Percentiles rank a stretch among this genome's conserved stretches.
phyloP scores from a whole-genome alignment of 2,888 invertebrate species.

The Tetragonula carbonaria region DNA sequence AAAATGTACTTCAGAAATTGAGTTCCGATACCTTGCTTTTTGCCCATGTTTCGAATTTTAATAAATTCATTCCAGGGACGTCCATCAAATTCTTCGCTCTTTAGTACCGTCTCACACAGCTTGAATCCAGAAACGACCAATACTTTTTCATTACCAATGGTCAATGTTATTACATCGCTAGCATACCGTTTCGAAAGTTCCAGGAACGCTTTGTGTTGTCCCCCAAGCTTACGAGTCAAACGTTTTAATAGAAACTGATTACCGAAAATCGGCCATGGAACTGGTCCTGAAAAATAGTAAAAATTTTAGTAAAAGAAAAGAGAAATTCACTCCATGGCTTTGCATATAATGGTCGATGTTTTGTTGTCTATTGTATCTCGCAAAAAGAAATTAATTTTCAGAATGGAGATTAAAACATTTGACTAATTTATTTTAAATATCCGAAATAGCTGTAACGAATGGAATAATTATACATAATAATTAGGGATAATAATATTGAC shows the following conservation, averaged over 20 bases:
- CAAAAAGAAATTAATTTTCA: not conserved
- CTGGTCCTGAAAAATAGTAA: slow-evolving; percentile 75
- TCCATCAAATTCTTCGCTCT: slow-evolving; percentile 87
- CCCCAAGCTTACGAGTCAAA: slow-evolving; percentile 70
- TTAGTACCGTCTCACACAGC: slow-evolving; percentile 85
- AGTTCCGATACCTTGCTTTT: slow-evolving; percentile 84
- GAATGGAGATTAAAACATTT: not conserved
- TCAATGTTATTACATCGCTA: slow-evolving; percentile 74
- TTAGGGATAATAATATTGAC: not conserved
- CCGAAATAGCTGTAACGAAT: not conserved
- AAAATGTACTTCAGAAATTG: not conserved
- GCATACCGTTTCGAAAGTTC: slow-evolving; percentile 74
- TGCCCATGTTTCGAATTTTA: slow-evolving; percentile 87
- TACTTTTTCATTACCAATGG: slow-evolving; percentile 66
- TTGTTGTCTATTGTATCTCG: not conserved
- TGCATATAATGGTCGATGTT: not conserved
- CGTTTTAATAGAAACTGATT: slow-evolving; percentile 69
- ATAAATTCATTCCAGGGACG: slow-evolving; percentile 89
- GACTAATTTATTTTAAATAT: not conserved
- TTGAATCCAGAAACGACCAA: slow-evolving; percentile 85
- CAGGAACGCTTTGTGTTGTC: slow-evolving; percentile 75
- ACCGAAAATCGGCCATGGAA: slow-evolving; percentile 79
- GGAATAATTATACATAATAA: not conserved
- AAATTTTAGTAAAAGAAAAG: not conserved
- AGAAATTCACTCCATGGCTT: not conserved